Conservation (phyloP, 2,113 vertebrate genomes). For the Trematocara zebra region DNA sequence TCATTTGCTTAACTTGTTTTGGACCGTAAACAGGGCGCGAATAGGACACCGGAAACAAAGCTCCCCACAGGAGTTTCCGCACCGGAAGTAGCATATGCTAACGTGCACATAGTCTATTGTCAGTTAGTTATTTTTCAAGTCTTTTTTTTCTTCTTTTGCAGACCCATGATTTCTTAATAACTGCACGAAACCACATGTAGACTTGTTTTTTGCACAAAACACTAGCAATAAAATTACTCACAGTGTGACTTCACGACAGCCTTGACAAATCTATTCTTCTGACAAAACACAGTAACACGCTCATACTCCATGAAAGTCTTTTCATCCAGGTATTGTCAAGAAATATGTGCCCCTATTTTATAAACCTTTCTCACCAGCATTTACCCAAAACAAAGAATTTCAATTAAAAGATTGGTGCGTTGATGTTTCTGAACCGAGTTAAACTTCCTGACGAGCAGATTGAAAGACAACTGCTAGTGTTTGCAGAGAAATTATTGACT, state of each 20-base stretch:
- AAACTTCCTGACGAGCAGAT: background rate
- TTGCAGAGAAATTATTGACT: conserved; percentile 12
- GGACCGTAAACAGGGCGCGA: too few relatives aligned
- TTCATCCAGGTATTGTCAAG: background rate
- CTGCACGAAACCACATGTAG: background rate
- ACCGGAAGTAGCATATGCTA: too few relatives aligned
- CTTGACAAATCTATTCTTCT: background rate
- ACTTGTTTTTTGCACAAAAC: background rate
- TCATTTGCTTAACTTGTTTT: too few relatives aligned
- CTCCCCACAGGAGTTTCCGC: too few relatives aligned
- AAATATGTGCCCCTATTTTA: background rate
- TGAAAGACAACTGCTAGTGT: conserved; percentile 13
- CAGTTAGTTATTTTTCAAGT: background rate
- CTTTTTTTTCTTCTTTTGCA: background rate
- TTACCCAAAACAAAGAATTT: background rate
- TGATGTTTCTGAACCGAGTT: background rate
- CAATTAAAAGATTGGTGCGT: background rate
- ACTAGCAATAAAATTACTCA: background rate
- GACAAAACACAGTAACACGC: background rate
- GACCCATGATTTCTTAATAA: background rate
- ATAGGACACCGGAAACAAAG: too few relatives aligned
- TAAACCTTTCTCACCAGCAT: background rate
- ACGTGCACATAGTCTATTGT: background rate
- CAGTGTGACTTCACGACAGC: background rate
- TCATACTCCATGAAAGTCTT: background rate